Evolutionary conservation across 2,888 invertebrate genomes (phyloP).

Genomic region (Gryllus longicercus): DNA sequence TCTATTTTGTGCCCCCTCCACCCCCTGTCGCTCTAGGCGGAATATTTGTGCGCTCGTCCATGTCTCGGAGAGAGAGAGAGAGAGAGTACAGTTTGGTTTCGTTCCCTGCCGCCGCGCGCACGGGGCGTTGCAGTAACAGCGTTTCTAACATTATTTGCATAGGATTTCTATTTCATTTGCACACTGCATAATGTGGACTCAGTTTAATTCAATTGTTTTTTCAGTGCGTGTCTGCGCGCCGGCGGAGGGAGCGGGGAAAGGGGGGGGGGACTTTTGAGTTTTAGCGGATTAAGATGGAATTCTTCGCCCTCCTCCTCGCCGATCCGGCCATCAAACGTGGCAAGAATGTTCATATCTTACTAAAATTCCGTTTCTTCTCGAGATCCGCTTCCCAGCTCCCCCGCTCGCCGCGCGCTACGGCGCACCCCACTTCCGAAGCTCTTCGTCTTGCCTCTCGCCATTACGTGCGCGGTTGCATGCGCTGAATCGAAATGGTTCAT

Average conservation of each 20-base stretch:
- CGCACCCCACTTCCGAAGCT: background rate
- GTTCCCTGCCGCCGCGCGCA: too few species aligned
- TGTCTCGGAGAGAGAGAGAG: too few species aligned
- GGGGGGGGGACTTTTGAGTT: constrained; percentile 9
- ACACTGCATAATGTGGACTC: constrained; percentile 50
- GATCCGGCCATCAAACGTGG: constrained; percentile 20
- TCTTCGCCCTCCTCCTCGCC: background rate
- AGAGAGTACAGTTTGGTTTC: too few species aligned
- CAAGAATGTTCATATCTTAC: constrained; percentile 20
- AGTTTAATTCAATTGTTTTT: constrained; percentile 54
- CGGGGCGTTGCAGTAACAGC: constrained; percentile 28
- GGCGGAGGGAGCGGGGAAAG: constrained; percentile 23
- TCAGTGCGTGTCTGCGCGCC: constrained; percentile 34
- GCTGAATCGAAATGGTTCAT: constrained; percentile 9
- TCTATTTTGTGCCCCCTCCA: background rate
- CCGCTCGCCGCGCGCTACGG: background rate
- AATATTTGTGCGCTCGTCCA: too few species aligned
- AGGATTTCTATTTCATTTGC: constrained; percentile 56
- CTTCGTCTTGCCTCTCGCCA: background rate
- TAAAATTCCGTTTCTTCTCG: background rate
- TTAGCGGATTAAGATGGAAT: constrained; percentile 4
- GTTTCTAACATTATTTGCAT: constrained; percentile 48
- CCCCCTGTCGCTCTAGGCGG: too few species aligned
- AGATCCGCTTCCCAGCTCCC: background rate
- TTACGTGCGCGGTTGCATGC: background rate